A percentile compares a stretch with the other conserved stretches of the same genome.
These are phyloP conservation scores for Podarcis lilfordi DNA, from an alignment of 2,797 vertebrate genomes.

Conservation along the genomic window DNA sequence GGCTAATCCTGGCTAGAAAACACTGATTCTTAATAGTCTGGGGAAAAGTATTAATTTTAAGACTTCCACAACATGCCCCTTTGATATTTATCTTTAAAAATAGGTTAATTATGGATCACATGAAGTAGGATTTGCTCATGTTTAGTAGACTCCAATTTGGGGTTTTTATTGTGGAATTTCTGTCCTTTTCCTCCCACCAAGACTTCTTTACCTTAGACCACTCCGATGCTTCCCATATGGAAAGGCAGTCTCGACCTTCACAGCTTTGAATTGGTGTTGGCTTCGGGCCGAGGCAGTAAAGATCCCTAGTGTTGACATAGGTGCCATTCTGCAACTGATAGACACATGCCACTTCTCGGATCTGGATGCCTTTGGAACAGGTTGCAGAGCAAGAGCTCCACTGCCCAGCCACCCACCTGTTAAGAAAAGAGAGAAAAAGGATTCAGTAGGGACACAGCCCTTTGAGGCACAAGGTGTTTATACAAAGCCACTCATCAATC, in stretches of 20 bases:
- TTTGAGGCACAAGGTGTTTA: background rate
- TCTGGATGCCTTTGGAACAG: slow-evolving; percentile 90
- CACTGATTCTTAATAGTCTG: background rate
- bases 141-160: background rate
- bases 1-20: too few relatives aligned
- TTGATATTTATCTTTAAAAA: background rate
- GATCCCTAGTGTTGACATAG: slow-evolving; percentile 84
- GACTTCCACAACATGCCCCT: background rate
- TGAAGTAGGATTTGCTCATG: background rate
- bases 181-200: background rate
- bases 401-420: slow-evolving; percentile 90
- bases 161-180: too few relatives aligned
- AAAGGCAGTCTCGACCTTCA: slow-evolving; percentile 90
- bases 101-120: background rate
- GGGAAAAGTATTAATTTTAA: background rate
- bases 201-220: slow-evolving; percentile 89
- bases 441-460: background rate
- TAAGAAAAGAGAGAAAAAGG: slow-evolving; percentile 44
- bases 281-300: slow-evolving; percentile 87
- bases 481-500: background rate
- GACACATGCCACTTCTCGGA: slow-evolving; percentile 88
- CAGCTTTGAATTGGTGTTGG: slow-evolving; percentile 87
- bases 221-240: slow-evolving; percentile 93
- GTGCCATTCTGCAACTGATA: slow-evolving; percentile 92
- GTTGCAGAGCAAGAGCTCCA: slow-evolving; percentile 92